Evolutionary conservation across 2,888 invertebrate species (phyloP).

Genomic region (Meteorus cinctellus): DNA sequence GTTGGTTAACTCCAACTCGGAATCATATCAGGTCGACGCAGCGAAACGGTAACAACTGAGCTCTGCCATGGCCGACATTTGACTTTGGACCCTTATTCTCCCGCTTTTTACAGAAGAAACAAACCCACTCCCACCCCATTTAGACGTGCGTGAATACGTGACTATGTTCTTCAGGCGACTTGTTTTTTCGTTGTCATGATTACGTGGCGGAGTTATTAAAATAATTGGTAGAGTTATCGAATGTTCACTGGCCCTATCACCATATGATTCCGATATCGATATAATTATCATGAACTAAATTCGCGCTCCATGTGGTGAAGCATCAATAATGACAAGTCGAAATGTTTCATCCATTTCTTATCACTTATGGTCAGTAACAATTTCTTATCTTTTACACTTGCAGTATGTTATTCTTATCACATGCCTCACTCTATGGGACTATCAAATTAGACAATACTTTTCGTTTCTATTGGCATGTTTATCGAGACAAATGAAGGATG

Average conservation of each 20-base stretch:
- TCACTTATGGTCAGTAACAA: background rate
- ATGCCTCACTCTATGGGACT: background rate
- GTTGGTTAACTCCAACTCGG: slow-evolving; percentile 7
- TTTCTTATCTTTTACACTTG: background rate
- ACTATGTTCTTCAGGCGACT: background rate
- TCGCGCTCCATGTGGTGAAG: no score
- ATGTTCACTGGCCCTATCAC: no score
- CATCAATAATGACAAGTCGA: background rate
- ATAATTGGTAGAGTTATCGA: no score
- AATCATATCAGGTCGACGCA: slow-evolving; percentile 50
- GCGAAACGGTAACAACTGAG: slow-evolving; percentile 58
- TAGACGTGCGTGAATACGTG: background rate
- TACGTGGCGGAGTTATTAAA: no score
- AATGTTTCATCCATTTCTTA: background rate
- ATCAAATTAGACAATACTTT: background rate
- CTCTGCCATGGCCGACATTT: slow-evolving; percentile 55
- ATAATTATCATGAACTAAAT: no score
- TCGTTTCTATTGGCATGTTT: background rate
- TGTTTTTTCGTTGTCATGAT: background rate
- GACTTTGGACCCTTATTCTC: slow-evolving; percentile 66
- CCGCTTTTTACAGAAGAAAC: slow-evolving; percentile 53
- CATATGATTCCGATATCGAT: no score
- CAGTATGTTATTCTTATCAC: background rate
- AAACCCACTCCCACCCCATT: slow-evolving; percentile 56
- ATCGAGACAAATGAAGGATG: background rate